A percentile compares a stretch with the other conserved stretches of the same genome.
Evolutionary conservation across 2,888 invertebrate species (phyloP).

Genomic region (Amitus sp.): DNA sequence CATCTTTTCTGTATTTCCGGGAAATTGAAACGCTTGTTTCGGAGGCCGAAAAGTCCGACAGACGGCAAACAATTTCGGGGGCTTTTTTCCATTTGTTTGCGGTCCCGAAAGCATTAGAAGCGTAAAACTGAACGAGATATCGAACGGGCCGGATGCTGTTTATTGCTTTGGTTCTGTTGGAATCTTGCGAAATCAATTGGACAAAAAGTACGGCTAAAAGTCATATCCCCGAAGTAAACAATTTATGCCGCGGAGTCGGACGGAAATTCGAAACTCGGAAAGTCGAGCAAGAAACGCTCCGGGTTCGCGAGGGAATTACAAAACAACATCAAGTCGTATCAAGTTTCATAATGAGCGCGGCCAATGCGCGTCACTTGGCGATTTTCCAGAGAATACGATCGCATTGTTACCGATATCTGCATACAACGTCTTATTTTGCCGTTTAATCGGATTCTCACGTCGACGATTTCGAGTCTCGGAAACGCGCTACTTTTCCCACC

Average conservation of each 20-base stretch:
- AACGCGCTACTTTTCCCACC: too few relatives aligned
- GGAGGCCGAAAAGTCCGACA: too few relatives aligned
- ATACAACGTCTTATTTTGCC: conserved; percentile 17
- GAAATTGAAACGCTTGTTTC: too few relatives aligned
- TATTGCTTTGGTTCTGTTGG: conserved; percentile 13
- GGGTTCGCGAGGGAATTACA: conserved; percentile 50
- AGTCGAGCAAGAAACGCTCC: conserved; percentile 47
- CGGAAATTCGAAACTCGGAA: conserved; percentile 53
- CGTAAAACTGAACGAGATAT: neutral
- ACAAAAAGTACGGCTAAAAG: conserved; percentile 48
- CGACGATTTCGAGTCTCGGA: too few relatives aligned
- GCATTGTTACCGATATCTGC: conserved; percentile 31
- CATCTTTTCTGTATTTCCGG: too few relatives aligned
- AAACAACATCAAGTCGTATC: conserved; percentile 57
- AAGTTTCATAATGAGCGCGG: conserved; percentile 60
- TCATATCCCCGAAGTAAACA: conserved; percentile 37
- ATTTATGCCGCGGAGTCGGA: conserved; percentile 41
- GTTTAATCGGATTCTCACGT: too few relatives aligned
- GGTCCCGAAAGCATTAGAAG: neutral
- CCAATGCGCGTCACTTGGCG: conserved; percentile 57
- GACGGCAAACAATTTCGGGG: neutral
- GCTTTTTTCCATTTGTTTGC: neutral
- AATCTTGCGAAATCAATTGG: conserved; percentile 15
- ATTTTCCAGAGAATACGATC: conserved; percentile 49
- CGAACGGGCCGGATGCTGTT: conserved; percentile 1